phyloP scores from a whole-genome alignment of 2,888 invertebrate species.

The Anodontia alba region DNA sequence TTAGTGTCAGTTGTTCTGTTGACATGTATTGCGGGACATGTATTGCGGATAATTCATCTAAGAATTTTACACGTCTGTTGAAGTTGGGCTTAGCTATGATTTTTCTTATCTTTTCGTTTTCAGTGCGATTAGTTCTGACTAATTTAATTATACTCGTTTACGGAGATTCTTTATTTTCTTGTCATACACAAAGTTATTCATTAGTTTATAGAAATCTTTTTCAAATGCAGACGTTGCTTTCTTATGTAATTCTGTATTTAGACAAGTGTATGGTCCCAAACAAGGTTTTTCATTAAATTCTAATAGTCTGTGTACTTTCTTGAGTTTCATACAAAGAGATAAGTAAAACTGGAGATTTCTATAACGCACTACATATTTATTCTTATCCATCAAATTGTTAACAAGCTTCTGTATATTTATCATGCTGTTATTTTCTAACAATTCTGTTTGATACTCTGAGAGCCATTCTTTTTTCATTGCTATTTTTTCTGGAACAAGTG shows the following conservation, averaged over 20 bases:
- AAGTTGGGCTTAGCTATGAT: too few species aligned
- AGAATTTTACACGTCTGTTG: too few species aligned
- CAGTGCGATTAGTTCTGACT: background rate
- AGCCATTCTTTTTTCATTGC: too few species aligned
- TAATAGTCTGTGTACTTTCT: too few species aligned
- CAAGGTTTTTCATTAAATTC: background rate
- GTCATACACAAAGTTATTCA: background rate
- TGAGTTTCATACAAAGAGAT: background rate
- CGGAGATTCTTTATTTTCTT: background rate
- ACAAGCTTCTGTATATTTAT: too few species aligned
- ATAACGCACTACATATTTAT: background rate
- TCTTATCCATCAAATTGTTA: too few species aligned
- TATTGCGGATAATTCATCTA: background rate
- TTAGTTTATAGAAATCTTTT: too few species aligned
- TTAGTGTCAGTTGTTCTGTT: conserved; percentile 28
- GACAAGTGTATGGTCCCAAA: background rate
- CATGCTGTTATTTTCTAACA: too few species aligned
- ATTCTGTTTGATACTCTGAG: too few species aligned
- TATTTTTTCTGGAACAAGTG: too few species aligned
- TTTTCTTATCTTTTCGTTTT: too few species aligned
- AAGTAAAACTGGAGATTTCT: background rate
- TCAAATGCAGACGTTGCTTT: conserved; percentile 72
- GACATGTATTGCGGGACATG: too few species aligned
- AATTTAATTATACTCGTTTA: conserved; percentile 55
- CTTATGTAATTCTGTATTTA: background rate